Base-by-base conservation (phyloP, 1,140 invertebrate species). In the Dreissena rostriformis region DNA sequence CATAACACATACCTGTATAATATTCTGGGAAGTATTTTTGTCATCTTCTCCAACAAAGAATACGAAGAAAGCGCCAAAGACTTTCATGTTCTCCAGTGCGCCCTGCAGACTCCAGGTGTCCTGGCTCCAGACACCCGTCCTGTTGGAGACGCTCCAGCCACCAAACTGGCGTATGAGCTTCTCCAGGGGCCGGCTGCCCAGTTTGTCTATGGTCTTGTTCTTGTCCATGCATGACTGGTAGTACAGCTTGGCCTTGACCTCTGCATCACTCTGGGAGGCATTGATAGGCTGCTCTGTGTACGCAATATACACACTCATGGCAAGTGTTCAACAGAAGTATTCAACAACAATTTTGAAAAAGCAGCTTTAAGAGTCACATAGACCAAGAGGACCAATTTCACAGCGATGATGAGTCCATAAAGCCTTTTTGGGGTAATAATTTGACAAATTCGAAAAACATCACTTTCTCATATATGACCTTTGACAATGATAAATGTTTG, bases 41-140 rank as follows among this genome's bases (percentile, higher is more conserved):
- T 99, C 98, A 91, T 99, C 98, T 92, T 98, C 98, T 8, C 96
- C 97, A 0, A 99, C 97, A 22, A 95, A 96, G 96, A 98, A 98
- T 53, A 96, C 95, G 92, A 99, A 99, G 28, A 94, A 88, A 4
- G 99, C 93, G 28, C 97, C 97, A 2, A 96, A 97, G 90, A 98
- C 96, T 91, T 98, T 97, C 39, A 98, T 92, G 51, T 95, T 94
- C 88, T 98, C 96, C 71, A 98, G 93, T 1, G 96, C 95, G 4
- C 94, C 94, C 89, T 98, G 97, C 70, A 98, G 93, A 26, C 95
- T 95, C 96, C 96, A 99, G 39, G 95, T 94, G n/a, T 89, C 87
- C 0, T 96, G 90, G 88, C 96, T 86, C 85, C 93, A 93, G 5
- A 86, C 68, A 0, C 88, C 90, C 39, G 76, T 88, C 11, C 88